These are phyloP conservation scores for Athrips mouffetella DNA, from an alignment of 2,888 invertebrate genomes.

Conservation along the genomic window DNA sequence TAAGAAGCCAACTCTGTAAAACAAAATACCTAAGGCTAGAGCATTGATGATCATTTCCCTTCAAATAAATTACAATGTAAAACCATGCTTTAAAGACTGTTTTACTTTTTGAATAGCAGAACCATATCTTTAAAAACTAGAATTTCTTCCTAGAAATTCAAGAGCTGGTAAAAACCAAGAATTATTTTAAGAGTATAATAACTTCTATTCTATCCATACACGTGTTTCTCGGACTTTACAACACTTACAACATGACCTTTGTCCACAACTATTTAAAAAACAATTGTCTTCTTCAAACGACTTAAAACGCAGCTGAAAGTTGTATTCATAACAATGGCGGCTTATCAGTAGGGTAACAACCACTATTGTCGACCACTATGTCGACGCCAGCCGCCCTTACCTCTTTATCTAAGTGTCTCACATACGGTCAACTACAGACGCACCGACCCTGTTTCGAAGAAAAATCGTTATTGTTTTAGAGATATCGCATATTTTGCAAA, in stretches of 20 bases:
- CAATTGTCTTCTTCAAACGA: neutral
- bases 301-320: neutral
- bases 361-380: conserved; percentile 42
- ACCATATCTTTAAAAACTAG: no score
- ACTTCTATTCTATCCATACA: neutral
- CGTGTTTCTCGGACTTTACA: neutral
- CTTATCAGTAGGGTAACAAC: conserved; percentile 45
- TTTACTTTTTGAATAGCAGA: no score
- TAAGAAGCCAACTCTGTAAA: no score
- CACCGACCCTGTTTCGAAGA: conserved; percentile 28
- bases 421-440: conserved; percentile 49
- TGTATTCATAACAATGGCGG: neutral
- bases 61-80: no score
- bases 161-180: no score
- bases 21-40: no score
- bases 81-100: no score
- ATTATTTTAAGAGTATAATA: no score
- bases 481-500: conserved; percentile 10
- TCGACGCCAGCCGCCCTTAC: conserved; percentile 26
- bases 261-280: neutral
- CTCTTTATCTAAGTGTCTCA: conserved; percentile 42
- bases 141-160: no score
- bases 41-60: no score
- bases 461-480: conserved; percentile 13
- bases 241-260: neutral